Evolutionary conservation across 2,888 invertebrate species (phyloP), one percentile per base, ranked within the genome.

Genomic region (Trypoxylon attenuatum): DNA sequence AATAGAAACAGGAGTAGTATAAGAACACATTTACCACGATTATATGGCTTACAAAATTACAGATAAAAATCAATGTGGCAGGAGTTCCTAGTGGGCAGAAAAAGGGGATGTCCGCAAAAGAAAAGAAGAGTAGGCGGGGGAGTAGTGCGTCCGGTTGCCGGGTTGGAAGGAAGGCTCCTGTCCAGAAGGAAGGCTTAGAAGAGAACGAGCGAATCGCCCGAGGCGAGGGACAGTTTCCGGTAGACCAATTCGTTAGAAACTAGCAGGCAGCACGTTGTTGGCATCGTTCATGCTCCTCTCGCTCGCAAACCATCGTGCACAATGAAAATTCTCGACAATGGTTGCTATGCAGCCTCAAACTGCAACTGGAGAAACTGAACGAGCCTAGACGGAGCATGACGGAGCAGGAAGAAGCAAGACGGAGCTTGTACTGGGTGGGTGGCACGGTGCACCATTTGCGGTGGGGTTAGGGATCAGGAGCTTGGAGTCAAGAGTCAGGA

Each of bases 171-270:
- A 60, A 61, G 50, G 46, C 64, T 61, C 47, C 68, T 75, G 73
- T 76, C 74, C 74, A 62, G 64, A 42, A 61, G 38, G 47, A 33
- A 33, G 13, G 33, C 13, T 33, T n/a, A n/a, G n/a, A n/a, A n/a
- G n/a, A n/a, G 33, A 33, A 10, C 33, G 65, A 57, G 56, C 57
- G 59, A 49, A 46, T 47, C 61, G 67, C 53, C 54, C 47, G 13
- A 41, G 60, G 52, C 53, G 60, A 47, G 55, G 62, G 61, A 58
- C 63, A 72, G 71, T 74, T 79, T 81, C 71, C 78, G 78, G 77
- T 70, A 63, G 75, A 75, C 74, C 80, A 78, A 82, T 82, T 82
- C 80, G 81, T 82, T 79, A 81, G 75, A 82, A 77, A 80, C 73
- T 78, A 73, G 69, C 63, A 56, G 55, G 10, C 33, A 4, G 33